phyloP scores from a whole-genome alignment of 2,888 invertebrate species.

The Drosophila seclusa region DNA sequence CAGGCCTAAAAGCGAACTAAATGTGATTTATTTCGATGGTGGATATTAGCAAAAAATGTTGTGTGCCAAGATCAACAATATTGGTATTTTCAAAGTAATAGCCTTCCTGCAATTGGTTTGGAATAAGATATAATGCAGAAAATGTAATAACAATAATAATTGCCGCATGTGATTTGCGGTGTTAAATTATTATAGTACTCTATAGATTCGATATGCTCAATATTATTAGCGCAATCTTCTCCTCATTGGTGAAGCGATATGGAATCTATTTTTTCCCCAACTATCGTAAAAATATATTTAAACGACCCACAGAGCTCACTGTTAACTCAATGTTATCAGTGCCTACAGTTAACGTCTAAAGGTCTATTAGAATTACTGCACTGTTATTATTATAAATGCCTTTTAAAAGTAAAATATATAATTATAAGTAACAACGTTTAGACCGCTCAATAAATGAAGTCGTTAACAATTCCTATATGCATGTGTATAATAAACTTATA shows the following conservation, averaged over 20 bases:
- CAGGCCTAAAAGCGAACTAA: neutral
- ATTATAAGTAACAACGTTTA: neutral
- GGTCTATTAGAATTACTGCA: neutral
- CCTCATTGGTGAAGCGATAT: neutral
- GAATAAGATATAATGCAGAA: neutral
- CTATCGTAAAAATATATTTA: neutral
- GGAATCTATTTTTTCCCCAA: neutral
- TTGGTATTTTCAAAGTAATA: neutral
- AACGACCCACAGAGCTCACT: neutral
- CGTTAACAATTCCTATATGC: neutral
- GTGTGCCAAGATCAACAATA: neutral
- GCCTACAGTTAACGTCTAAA: neutral
- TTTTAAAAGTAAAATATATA: no score
- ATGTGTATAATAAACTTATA: neutral
- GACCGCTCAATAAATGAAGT: neutral
- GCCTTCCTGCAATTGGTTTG: neutral
- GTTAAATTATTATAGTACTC: neutral
- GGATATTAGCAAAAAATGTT: neutral
- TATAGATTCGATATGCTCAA: neutral
- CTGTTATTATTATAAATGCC: neutral
- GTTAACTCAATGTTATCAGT: no score
- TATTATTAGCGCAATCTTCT: neutral
- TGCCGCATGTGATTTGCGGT: neutral
- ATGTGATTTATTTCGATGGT: neutral
- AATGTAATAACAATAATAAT: neutral